Conservation (phyloP, 2,797 vertebrate species). For the Champsocephalus gunnari region DNA sequence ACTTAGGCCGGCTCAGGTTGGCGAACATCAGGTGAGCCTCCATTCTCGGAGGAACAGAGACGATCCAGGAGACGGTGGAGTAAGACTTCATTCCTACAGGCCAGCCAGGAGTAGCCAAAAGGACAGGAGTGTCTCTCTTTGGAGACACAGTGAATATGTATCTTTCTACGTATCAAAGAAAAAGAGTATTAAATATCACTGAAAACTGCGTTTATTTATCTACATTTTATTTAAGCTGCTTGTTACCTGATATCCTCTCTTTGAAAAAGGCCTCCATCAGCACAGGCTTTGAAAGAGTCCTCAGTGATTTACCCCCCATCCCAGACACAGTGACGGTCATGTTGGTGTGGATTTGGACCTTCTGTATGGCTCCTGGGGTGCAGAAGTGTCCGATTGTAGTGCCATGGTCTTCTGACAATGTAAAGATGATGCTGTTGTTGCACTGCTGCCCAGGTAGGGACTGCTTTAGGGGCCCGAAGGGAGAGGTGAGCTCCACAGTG, state of each 20-base stretch:
- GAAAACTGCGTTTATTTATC: neutral
- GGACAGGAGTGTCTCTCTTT: conserved; percentile 70
- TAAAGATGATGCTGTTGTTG: conserved; percentile 79
- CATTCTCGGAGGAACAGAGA: conserved; percentile 80
- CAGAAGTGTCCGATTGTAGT: conserved; percentile 88
- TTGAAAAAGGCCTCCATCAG: conserved; percentile 84
- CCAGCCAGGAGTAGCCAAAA: conserved; percentile 88
- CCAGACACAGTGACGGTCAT: conserved; percentile 83
- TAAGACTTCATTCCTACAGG: conserved; percentile 81
- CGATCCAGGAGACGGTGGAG: conserved; percentile 89
- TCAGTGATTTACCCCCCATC: conserved; percentile 44
- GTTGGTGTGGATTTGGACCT: conserved; percentile 87
- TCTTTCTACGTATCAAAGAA: conserved; percentile 80
- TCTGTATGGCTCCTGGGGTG: conserved; percentile 85
- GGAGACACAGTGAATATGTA: conserved; percentile 87
- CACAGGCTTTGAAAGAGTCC: conserved; percentile 60
- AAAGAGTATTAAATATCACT: neutral
- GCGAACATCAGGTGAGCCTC: conserved; percentile 85
- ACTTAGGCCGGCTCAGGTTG: conserved; percentile 82
- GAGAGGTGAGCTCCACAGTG: conserved; percentile 81
- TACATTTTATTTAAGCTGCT: accelerated
- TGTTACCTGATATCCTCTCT: conserved; percentile 80
- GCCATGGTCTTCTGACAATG: conserved; percentile 56
- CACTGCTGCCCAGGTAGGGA: conserved; percentile 81
- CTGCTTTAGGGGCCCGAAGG: conserved; percentile 81